Conservation (phyloP, 1,140 invertebrate species). For the Drosophila kepulauana region DNA sequence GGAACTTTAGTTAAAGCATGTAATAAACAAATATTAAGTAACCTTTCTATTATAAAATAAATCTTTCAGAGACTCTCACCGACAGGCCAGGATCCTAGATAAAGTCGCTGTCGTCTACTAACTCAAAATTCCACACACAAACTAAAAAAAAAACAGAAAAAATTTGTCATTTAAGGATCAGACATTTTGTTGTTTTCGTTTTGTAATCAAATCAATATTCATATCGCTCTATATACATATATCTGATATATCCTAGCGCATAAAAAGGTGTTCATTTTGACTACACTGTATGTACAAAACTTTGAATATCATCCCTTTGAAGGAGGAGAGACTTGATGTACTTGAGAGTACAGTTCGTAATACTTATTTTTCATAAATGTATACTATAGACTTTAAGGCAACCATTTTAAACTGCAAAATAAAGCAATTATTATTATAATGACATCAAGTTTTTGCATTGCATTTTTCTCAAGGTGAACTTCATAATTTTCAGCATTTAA, state of each 20-base stretch:
- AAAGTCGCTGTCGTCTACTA: constrained; percentile 62
- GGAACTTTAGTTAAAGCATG: constrained; percentile 17
- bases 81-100: constrained; percentile 61
- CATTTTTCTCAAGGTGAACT: no score
- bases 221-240: constrained; percentile 37
- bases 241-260: constrained; percentile 61
- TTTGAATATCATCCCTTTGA: constrained; percentile 54
- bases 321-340: constrained; percentile 58
- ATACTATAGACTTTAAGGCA: constrained; percentile 64
- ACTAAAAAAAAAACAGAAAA: not conserved
- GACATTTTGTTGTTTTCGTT: constrained; percentile 53
- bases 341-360: constrained; percentile 41
- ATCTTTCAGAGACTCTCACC: constrained; percentile 70
- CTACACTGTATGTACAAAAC: constrained; percentile 57
- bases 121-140: constrained; percentile 76
- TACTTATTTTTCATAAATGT: constrained; percentile 63
- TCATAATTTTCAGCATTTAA: no score
- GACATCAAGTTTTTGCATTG: not conserved
- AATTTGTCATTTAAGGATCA: constrained; percentile 62
- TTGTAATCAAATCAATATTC: constrained; percentile 41
- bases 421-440: constrained; percentile 48
- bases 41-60: constrained; percentile 49
- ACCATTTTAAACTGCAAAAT: constrained; percentile 52
- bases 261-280: constrained; percentile 75
- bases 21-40: constrained; percentile 3